A percentile compares a stretch with the other conserved stretches of the same genome.
Evolutionary conservation across 2,113 vertebrate genomes (phyloP).

Genomic region (Lepisosteus oculatus): DNA sequence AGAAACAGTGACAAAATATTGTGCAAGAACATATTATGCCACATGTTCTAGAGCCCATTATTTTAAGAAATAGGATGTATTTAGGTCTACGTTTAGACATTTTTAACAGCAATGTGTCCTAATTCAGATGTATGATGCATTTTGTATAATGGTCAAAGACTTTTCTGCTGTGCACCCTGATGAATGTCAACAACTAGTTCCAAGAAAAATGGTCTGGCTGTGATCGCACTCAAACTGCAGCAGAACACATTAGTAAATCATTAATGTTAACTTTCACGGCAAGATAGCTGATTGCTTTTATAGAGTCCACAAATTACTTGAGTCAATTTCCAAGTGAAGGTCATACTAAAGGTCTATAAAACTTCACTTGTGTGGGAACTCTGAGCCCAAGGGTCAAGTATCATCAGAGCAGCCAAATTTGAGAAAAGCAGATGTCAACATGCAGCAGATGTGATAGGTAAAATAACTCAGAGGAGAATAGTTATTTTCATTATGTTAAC

Average conservation of each 20-base stretch:
- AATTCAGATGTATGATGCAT: too few relatives aligned
- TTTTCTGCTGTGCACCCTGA: too few relatives aligned
- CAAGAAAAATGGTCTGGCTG: neutral
- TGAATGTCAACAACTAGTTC: too few relatives aligned
- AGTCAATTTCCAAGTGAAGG: neutral
- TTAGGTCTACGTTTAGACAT: too few relatives aligned
- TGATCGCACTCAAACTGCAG: neutral
- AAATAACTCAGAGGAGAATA: neutral
- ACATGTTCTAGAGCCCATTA: too few relatives aligned
- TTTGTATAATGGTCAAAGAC: too few relatives aligned
- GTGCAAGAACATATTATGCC: too few relatives aligned
- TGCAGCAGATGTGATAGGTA: neutral
- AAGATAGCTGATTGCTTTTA: neutral
- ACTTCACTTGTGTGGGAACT: neutral
- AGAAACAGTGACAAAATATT: too few relatives aligned
- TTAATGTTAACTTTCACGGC: neutral
- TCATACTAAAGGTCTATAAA: neutral
- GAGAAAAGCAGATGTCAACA: conserved; percentile 1
- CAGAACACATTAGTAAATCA: neutral
- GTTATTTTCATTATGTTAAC: too few relatives aligned
- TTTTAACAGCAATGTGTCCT: too few relatives aligned
- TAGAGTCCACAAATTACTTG: neutral
- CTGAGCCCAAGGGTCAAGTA: neutral
- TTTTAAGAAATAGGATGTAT: too few relatives aligned
- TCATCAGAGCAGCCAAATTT: conserved; percentile 4